These are phyloP conservation scores for Pachycephus smyrnensis DNA, from an alignment of 2,888 invertebrate species.

Conservation along the genomic window DNA sequence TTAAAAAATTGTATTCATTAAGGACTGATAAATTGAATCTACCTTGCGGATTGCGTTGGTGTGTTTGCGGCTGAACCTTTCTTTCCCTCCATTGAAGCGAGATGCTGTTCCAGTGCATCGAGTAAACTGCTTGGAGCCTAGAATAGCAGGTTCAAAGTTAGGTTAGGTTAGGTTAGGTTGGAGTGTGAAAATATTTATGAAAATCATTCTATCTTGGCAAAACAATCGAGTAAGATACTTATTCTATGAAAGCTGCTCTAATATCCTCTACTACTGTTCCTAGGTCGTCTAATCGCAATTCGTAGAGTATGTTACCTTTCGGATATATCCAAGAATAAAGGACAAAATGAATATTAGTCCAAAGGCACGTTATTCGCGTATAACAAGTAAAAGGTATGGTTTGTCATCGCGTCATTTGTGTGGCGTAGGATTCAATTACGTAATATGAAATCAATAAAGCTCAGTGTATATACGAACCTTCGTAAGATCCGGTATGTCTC, in stretches of 20 bases:
- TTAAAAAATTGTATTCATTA: not conserved
- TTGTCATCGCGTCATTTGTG: not conserved
- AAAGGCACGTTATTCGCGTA: not conserved
- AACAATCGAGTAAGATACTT: not conserved
- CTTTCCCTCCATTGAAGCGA: constrained; percentile 93
- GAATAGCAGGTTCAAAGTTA: constrained; percentile 43
- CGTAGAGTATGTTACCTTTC: constrained; percentile 22
- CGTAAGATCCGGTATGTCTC: constrained; percentile 97
- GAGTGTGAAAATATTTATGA: not conserved
- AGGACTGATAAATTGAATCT: constrained; percentile 34
- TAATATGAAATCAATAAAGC: not conserved
- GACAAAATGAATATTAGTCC: constrained; percentile 14
- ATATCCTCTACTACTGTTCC: not conserved
- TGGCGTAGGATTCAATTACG: not conserved
- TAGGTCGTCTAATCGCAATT: constrained; percentile 12
- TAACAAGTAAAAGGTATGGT: not conserved
- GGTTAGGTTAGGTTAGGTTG: not conserved
- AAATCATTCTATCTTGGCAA: not conserved
- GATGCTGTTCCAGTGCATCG: constrained; percentile 96
- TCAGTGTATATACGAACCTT: constrained; percentile 70
- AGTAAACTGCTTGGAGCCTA: constrained; percentile 94
- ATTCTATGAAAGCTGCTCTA: not conserved
- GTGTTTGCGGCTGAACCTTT: constrained; percentile 89
- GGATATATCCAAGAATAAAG: constrained; percentile 21
- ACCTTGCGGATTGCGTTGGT: constrained; percentile 88